Conservation (phyloP, 2,797 vertebrate genomes). For the Chaetodon trifasciatus region DNA sequence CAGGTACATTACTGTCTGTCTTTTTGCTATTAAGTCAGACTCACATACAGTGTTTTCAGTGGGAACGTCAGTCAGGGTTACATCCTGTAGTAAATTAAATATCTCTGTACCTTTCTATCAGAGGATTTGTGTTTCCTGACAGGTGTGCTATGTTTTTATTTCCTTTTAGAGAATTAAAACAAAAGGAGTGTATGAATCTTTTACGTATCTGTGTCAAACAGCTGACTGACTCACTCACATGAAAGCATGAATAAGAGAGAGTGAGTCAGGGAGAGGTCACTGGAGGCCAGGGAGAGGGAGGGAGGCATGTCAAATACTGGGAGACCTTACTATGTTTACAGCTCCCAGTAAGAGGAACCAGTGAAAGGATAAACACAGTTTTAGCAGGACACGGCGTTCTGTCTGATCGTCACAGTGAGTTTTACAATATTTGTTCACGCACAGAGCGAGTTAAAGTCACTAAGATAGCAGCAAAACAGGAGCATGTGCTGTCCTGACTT, state of each 20-base stretch:
- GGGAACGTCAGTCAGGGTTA: not conserved
- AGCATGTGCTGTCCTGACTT: not conserved
- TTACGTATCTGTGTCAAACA: not conserved
- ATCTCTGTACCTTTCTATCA: not conserved
- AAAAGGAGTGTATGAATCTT: not conserved
- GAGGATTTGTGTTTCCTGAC: not conserved
- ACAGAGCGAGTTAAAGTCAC: conserved; percentile 26
- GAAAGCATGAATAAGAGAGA: not conserved
- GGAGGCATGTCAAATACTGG: conserved; percentile 1
- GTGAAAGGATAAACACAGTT: conserved; percentile 22
- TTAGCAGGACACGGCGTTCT: conserved; percentile 8
- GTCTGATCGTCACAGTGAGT: conserved; percentile 31
- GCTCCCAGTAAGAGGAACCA: conserved; percentile 54
- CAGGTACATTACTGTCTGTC: not conserved
- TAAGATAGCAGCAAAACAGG: conserved; percentile 31
- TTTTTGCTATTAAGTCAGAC: not conserved
- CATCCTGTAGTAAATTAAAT: not conserved
- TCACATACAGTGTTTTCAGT: not conserved
- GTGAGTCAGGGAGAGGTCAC: not conserved
- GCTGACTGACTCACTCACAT: not conserved
- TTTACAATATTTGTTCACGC: conserved; percentile 69
- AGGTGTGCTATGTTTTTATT: not conserved
- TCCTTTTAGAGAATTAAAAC: not conserved
- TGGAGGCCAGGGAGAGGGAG: not conserved
- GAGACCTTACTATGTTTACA: conserved; percentile 61